Evolutionary conservation across 2,888 invertebrate genomes (phyloP), one percentile per base, ranked within the genome.

Genomic region (Clivina fossor): DNA sequence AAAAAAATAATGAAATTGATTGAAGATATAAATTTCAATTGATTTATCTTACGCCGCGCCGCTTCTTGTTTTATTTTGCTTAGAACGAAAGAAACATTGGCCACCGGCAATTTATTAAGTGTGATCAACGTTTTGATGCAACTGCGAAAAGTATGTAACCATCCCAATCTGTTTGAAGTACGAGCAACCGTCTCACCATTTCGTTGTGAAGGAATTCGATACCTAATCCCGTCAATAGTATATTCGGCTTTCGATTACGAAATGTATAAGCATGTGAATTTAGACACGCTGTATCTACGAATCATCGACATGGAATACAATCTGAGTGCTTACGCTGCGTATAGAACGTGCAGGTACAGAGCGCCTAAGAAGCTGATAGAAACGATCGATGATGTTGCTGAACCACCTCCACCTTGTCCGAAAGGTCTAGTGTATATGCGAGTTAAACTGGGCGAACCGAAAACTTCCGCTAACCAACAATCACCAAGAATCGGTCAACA

Each of bases 101-200:
- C 90, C 16, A 84, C 88, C 51, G 99, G 99, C 54, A 97, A 94
- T 77, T 82, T 96, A 69, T 77, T 97, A 61, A 93, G 93, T 75
- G 96, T 97, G 5, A 93, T 97, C 69, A 96, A 96, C 76, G 90
- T 97, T 64, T 79, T 97, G 58, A 97, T 97, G 96, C 96, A 97
- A 76, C 78, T 97, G 69, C 82, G 97, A 53, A 97, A 97, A 80
- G 94, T 95, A 63, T 97, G 97, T 79, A 97, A 97, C 78, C 97
- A 97, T 79, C 97, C 97, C 11, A 95, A 97, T 78, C 81, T 97
- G 69, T 97, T 97, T 77, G 99, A 99, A 80, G 89, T 93, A 60
- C 83, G 99, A 55, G 95, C 97, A 43, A 95, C 93, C 33, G 80
- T 88, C 49, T 95, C 98, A 41, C 96, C 99, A 58, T 93, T 97